Evolutionary conservation across 2,888 invertebrate genomes (phyloP), one percentile per base, ranked within the genome.

Genomic region (Salticus scenicus): DNA sequence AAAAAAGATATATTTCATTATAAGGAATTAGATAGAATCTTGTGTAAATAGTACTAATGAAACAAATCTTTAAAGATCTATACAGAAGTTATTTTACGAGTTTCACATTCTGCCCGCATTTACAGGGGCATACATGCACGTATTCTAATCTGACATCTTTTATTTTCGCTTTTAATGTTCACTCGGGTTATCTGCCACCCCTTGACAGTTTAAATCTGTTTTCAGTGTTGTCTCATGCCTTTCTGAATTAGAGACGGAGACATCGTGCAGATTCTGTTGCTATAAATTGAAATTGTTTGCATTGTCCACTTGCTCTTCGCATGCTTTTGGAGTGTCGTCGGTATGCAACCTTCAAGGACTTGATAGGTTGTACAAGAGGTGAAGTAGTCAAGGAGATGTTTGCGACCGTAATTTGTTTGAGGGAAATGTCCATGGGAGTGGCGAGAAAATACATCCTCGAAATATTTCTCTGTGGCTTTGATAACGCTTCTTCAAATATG

Each of bases 201-300:
- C 2, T 2, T 47, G 42, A 47, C 42, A 47, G 42, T 47, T 47
- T 47, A 47, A 47, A 47, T 47, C 17, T 47, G 42, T 10, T 47
- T 17, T 17, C 42, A 47, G 7, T 47, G 10, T 47, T 47, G 42
- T 14, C 42, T 7, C n/a, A n/a, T 37, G 37, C 7, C 37, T 37
- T 12, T 37, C 42, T 10, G 17, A 47, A 17, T 2, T 17, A n/a
- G 42, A 47, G 42, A 47, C 14, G 2, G 37, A 37, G 7, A 17
- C 10, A 47, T 2, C 42, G 17, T 17, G 42, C 42, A 17, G 42
- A 17, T 17, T 57, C 24, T 24, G 24, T 24, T 4, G 24, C 57
- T 24, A 57, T 57, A 81, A 81, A 81, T 81, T 81, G 81, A 42
- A 81, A 81, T 81, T 69, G 81, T 81, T 81, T 69, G 75, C 81